Conservation (phyloP, 2,888 invertebrate genomes). For the Imbricaverruca yamaguchii region DNA sequence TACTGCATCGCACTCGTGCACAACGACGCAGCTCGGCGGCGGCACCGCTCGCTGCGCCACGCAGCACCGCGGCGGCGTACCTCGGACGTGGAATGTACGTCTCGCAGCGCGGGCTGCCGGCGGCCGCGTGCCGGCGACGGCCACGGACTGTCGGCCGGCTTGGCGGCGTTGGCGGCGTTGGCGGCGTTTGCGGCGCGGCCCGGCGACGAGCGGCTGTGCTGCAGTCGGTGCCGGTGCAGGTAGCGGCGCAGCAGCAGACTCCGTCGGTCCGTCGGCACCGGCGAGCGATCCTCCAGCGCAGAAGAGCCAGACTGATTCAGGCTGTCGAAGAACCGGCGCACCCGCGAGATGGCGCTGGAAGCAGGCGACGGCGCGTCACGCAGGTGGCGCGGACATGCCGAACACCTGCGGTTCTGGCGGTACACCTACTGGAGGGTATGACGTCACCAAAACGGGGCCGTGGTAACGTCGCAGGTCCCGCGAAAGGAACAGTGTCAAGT, state of each 20-base stretch:
- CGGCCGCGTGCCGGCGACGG: conserved; percentile 1
- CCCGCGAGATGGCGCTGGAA: conserved; percentile 11
- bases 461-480: too few species aligned
- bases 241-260: neutral
- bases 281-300: neutral
- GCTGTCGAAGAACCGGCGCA: conserved; percentile 12
- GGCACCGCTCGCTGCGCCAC: too few species aligned
- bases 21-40: too few species aligned
- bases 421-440: too few species aligned
- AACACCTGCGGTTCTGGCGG: too few species aligned
- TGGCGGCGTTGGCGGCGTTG: neutral
- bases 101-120: neutral
- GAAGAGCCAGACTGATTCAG: neutral
- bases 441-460: too few species aligned
- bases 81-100: conserved; percentile 9
- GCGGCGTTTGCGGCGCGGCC: neutral
- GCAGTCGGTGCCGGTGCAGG: conserved; percentile 12
- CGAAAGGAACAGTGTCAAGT: too few species aligned
- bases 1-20: too few species aligned
- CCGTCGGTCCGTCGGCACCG: neutral
- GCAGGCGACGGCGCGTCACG: neutral
- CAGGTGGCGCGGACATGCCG: too few species aligned
- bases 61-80: neutral
- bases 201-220: neutral
- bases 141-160: conserved; percentile 19